phyloP scores from a whole-genome alignment of 2,113 vertebrate species.

The Odocoileus hemionus region DNA sequence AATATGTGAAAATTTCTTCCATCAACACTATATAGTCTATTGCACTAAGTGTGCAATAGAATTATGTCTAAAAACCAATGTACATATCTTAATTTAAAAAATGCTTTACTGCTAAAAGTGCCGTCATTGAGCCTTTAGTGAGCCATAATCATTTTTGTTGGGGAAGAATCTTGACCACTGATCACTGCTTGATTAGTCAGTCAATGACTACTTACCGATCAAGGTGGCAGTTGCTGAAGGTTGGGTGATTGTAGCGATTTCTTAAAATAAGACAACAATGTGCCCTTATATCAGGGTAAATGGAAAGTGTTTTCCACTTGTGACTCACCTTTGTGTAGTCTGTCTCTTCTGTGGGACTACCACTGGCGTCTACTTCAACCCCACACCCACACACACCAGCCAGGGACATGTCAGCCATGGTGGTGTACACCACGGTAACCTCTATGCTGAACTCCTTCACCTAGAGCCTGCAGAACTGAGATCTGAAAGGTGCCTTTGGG shows the following conservation, averaged over 20 bases:
- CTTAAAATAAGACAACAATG: not conserved
- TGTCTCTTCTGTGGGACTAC: conserved; percentile 20
- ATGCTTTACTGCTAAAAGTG: not conserved
- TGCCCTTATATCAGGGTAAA: conserved; percentile 20
- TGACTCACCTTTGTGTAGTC: not conserved
- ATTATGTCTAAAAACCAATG: not conserved
- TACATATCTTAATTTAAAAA: not conserved
- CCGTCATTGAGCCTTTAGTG: not conserved
- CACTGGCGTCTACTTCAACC: conserved; percentile 47
- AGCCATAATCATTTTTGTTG: not conserved
- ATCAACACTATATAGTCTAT: not conserved
- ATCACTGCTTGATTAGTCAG: not conserved
- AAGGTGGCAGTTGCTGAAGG: not conserved
- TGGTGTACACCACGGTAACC: not conserved
- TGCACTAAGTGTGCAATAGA: not conserved
- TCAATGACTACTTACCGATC: not conserved
- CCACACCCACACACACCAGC: not conserved
- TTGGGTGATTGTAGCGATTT: not conserved
- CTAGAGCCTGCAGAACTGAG: not conserved
- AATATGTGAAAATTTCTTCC: not conserved
- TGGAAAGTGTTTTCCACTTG: conserved; percentile 54
- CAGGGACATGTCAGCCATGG: not conserved
- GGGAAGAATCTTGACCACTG: not conserved
- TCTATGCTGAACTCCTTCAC: not conserved
- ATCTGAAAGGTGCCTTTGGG: not conserved